These are phyloP conservation scores for Pollachius pollachius DNA, from an alignment of 2,113 vertebrate species.

Conservation along the genomic window DNA sequence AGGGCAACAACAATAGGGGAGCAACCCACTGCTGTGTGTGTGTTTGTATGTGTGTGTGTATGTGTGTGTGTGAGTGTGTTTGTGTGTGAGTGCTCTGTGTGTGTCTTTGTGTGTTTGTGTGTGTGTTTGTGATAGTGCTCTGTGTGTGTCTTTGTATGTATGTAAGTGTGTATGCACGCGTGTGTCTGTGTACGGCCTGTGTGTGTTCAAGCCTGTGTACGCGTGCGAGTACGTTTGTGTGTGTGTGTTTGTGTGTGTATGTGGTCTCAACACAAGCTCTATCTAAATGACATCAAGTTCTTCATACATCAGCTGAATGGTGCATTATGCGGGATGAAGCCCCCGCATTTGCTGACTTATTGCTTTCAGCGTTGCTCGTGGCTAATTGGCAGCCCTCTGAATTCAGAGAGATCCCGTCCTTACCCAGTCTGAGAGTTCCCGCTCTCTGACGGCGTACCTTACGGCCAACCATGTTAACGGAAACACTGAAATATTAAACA, in stretches of 20 bases:
- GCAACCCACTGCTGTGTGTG: not conserved
- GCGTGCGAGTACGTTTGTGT: not conserved
- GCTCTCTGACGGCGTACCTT: constrained; percentile 30
- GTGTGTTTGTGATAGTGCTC: not conserved
- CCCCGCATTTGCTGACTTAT: constrained; percentile 38
- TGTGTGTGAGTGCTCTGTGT: no score
- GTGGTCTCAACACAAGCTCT: no score
- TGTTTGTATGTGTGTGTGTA: constrained; percentile 7
- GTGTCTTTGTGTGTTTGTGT: no score
- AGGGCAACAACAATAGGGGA: constrained; percentile 37
- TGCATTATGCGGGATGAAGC: no score
- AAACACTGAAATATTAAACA: constrained; percentile 74
- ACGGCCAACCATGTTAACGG: constrained; percentile 52
- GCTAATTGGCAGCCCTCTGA: constrained; percentile 59
- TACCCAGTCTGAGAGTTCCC: constrained; percentile 37
- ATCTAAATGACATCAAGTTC: no score
- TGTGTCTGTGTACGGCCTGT: not conserved
- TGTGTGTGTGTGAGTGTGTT: not conserved
- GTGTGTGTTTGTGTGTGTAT: no score
- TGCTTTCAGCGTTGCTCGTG: constrained; percentile 46
- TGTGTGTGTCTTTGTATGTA: no score
- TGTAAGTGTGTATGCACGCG: no score
- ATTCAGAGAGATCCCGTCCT: constrained; percentile 44
- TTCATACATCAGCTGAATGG: no score
- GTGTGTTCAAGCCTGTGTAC: not conserved